Conservation (phyloP, 2,113 vertebrate genomes). For the Etia nguti region DNA sequence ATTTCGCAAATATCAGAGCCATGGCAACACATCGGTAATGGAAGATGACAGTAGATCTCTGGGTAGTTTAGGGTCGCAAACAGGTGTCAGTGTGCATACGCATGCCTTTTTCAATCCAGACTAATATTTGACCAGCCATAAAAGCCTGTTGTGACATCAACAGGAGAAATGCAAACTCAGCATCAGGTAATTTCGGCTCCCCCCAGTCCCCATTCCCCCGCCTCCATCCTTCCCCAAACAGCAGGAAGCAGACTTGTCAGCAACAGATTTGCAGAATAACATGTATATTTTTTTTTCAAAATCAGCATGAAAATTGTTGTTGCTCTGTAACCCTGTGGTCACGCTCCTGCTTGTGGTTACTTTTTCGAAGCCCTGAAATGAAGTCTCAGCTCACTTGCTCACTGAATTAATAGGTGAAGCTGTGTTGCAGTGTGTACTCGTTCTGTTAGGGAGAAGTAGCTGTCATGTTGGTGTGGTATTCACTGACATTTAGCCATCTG, state of each 20-base stretch:
- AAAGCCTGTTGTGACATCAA: slow-evolving; percentile 34
- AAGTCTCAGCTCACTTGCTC: not conserved
- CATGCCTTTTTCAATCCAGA: not conserved
- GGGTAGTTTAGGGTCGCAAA: slow-evolving; percentile 19
- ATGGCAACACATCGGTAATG: slow-evolving; percentile 40
- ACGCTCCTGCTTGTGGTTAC: not conserved
- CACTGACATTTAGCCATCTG: slow-evolving; percentile 71
- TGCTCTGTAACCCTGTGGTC: not conserved
- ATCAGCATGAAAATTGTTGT: not conserved
- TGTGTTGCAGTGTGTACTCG: not conserved
- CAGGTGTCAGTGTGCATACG: slow-evolving; percentile 2
- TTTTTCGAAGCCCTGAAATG: not conserved
- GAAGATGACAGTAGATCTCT: not conserved
- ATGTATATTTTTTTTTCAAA: not conserved
- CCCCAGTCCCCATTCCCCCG: not conserved
- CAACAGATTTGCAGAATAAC: not conserved
- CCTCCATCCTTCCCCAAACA: not conserved
- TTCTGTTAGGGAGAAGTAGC: slow-evolving; percentile 30
- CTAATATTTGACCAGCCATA: slow-evolving; percentile 48
- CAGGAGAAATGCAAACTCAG: slow-evolving; percentile 11
- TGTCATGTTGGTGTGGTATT: slow-evolving; percentile 51
- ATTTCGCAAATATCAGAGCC: slow-evolving; percentile 20
- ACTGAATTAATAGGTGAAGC: slow-evolving; percentile 23
- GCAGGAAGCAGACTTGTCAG: not conserved
- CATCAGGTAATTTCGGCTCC: not conserved